Percentiles rank a stretch among this genome's conserved stretches.
Conservation (phyloP, 2,113 vertebrate genomes). For the Thalassarche chlororhynchos region DNA sequence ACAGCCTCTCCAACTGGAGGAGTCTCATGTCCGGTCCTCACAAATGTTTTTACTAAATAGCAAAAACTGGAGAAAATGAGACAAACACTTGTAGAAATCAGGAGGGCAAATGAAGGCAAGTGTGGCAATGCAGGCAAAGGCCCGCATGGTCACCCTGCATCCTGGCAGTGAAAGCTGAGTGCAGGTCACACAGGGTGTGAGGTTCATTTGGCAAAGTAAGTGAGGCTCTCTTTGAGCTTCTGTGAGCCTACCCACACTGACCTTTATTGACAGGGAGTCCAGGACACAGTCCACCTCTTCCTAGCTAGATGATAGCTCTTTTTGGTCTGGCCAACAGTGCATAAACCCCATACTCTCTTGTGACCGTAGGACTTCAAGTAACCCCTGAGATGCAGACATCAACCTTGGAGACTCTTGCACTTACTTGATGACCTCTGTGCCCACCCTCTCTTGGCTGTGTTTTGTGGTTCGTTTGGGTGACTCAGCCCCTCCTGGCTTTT, state of each 20-base stretch:
- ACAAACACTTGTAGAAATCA: background rate
- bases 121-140: background rate
- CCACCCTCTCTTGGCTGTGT: background rate
- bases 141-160: background rate
- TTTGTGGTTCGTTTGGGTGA: background rate
- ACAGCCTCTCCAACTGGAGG: background rate
- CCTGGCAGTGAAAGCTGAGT: background rate
- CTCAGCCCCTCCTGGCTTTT: background rate
- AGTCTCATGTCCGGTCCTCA: background rate
- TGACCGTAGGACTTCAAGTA: background rate
- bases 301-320: background rate
- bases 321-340: background rate
- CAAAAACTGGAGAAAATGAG: background rate
- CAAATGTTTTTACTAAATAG: background rate
- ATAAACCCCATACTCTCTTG: background rate
- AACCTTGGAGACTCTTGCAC: background rate
- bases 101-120: background rate
- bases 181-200: background rate
- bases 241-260: background rate
- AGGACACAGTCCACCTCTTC: background rate
- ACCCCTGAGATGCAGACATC: background rate
- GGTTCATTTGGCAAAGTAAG: background rate
- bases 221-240: background rate
- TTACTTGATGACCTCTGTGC: rapidly evolving
- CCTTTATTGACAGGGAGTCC: background rate